Conservation (phyloP, 2,797 vertebrate species). For the Atherinosoma microstoma region DNA sequence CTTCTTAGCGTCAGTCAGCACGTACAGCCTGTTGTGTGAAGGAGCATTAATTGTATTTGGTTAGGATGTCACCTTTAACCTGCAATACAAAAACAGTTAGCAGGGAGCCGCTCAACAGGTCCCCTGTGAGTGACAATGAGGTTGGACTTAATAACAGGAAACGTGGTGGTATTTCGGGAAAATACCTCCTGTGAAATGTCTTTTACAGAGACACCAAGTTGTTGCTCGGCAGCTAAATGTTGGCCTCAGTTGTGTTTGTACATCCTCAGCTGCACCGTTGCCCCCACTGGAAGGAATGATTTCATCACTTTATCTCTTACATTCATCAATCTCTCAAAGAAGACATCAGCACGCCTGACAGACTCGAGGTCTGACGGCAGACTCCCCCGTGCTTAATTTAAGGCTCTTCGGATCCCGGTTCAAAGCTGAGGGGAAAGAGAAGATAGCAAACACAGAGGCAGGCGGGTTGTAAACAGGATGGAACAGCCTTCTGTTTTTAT, state of each 20-base stretch:
- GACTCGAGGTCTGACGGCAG: constrained; percentile 37
- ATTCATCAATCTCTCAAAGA: constrained; percentile 22
- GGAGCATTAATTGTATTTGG: constrained; percentile 49
- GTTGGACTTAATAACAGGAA: constrained; percentile 66
- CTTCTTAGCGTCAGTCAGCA: constrained; percentile 15
- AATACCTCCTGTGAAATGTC: constrained; percentile 34
- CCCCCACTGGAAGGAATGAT: constrained; percentile 21
- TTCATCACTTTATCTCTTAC: constrained; percentile 1
- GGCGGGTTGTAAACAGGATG: constrained; percentile 63
- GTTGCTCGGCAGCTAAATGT: constrained; percentile 23
- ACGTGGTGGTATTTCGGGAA: constrained; percentile 22
- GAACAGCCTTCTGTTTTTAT: constrained; percentile 74
- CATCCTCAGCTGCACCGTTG: constrained; percentile 1
- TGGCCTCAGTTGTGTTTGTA: constrained; percentile 3
- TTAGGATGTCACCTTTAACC: constrained; percentile 64
- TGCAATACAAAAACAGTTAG: constrained; percentile 51
- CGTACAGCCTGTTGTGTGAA: constrained; percentile 11
- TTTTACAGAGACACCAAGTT: neutral
- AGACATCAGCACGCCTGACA: constrained; percentile 33
- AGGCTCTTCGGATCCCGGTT: constrained; percentile 21
- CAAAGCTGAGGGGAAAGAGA: constrained; percentile 1
- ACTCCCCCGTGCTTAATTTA: constrained; percentile 10
- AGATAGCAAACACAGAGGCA: neutral
- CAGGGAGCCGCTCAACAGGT: constrained; percentile 43
- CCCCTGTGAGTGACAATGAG: constrained; percentile 48